phyloP scores from a whole-genome alignment of 2,113 vertebrate genomes.

The Lepidothrix coronata region DNA sequence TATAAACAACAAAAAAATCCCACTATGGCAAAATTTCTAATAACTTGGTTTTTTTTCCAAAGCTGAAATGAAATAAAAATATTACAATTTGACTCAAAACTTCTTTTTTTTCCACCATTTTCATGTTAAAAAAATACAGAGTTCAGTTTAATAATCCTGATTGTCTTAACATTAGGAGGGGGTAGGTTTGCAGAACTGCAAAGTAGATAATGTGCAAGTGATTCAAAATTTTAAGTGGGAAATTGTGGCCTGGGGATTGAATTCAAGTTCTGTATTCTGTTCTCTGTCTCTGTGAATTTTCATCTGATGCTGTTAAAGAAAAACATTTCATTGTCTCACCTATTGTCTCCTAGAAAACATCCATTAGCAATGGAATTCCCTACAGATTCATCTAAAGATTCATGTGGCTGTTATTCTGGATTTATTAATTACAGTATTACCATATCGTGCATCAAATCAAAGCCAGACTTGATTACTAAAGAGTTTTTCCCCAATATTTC shows the following conservation, averaged over 20 bases:
- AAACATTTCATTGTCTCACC: background rate
- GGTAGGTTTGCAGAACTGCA: background rate
- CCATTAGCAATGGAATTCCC: background rate
- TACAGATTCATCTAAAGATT: background rate
- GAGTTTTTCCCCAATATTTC: background rate
- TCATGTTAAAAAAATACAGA: background rate
- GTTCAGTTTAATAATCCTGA: background rate
- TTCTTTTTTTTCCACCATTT: background rate
- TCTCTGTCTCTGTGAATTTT: background rate
- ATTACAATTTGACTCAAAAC: background rate
- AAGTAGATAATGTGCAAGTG: background rate
- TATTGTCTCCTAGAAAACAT: background rate
- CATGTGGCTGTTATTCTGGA: background rate
- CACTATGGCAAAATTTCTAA: background rate
- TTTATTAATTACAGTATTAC: background rate
- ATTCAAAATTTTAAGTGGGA: background rate
- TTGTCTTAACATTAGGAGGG: background rate
- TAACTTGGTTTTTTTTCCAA: background rate
- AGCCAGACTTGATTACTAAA: background rate
- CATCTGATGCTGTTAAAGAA: background rate
- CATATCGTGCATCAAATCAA: background rate
- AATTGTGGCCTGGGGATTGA: background rate
- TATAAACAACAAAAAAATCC: background rate
- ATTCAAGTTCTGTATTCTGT: background rate
- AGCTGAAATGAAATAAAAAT: background rate